Conservation (phyloP, 2,888 invertebrate genomes). For the Tineola bisselliella region DNA sequence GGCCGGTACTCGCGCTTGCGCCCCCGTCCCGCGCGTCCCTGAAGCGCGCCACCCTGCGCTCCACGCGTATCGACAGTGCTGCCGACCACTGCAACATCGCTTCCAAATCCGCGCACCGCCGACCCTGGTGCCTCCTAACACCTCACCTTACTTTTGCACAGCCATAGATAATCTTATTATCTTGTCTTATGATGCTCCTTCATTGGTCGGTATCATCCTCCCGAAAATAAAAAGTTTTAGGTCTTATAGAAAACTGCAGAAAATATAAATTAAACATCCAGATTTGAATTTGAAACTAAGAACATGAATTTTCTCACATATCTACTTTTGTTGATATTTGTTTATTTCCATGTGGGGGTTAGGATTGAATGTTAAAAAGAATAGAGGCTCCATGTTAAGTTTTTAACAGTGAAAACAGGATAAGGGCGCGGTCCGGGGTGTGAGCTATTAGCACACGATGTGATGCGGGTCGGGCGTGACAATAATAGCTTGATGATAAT, state of each 20-base stretch:
- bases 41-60: constrained; percentile 24
- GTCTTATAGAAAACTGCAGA: neutral
- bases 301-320: too few species aligned
- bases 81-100: constrained; percentile 12
- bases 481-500: neutral
- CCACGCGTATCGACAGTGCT: constrained; percentile 54
- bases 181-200: neutral
- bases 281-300: neutral
- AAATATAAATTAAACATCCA: neutral
- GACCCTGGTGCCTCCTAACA: constrained; percentile 2
- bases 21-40: constrained; percentile 24
- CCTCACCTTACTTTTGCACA: constrained; percentile 2
- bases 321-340: neutral
- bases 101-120: neutral
- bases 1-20: constrained; percentile 37
- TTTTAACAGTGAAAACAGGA: neutral
- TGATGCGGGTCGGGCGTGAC: neutral
- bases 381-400: neutral
- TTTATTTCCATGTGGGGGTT: too few species aligned
- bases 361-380: neutral
- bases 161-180: neutral
- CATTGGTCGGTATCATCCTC: neutral
- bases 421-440: neutral
- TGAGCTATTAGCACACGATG: neutral
- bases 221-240: neutral